Evolutionary conservation across 2,113 vertebrate genomes (phyloP).

Genomic region (Seriola quinqueradiata): DNA sequence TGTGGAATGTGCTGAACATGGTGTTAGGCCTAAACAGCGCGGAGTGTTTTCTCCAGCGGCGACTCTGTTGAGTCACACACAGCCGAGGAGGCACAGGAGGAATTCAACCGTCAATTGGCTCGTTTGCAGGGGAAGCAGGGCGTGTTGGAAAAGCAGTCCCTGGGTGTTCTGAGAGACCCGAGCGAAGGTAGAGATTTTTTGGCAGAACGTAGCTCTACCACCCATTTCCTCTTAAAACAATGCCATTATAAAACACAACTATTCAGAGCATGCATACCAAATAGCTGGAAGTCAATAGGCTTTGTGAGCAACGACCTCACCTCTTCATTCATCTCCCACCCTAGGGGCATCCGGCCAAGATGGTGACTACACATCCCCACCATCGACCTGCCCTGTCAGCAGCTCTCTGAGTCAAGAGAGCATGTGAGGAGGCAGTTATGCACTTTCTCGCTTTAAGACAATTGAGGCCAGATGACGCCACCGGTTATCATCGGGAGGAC

Average conservation of each 20-base stretch:
- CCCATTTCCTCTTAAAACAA: constrained; percentile 74
- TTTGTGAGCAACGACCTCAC: constrained; percentile 14
- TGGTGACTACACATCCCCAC: constrained; percentile 50
- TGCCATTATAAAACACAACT: constrained; percentile 55
- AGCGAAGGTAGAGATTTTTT: constrained; percentile 57
- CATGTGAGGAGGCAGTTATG: constrained; percentile 53
- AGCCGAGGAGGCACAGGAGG: constrained; percentile 21
- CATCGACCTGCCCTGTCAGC: constrained; percentile 34
- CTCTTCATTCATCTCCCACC: constrained; percentile 44
- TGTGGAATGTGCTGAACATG: constrained; percentile 74
- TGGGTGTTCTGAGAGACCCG: constrained; percentile 28
- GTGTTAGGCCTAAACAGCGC: constrained; percentile 22
- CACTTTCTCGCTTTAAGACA: constrained; percentile 41
- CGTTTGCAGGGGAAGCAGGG: constrained; percentile 56
- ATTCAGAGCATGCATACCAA: constrained; percentile 48
- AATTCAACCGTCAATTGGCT: constrained; percentile 43
- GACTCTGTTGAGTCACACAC: constrained; percentile 50
- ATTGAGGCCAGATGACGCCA: constrained; percentile 61
- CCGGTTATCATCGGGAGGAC: constrained; percentile 14
- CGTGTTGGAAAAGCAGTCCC: constrained; percentile 43
- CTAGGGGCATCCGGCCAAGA: constrained; percentile 27
- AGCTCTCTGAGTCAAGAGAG: constrained; percentile 27
- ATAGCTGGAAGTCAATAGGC: constrained; percentile 9
- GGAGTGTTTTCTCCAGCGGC: not conserved
- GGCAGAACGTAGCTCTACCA: constrained; percentile 49